Base-by-base conservation (phyloP, 2,113 vertebrate genomes). In the Pristiophorus japonicus region DNA sequence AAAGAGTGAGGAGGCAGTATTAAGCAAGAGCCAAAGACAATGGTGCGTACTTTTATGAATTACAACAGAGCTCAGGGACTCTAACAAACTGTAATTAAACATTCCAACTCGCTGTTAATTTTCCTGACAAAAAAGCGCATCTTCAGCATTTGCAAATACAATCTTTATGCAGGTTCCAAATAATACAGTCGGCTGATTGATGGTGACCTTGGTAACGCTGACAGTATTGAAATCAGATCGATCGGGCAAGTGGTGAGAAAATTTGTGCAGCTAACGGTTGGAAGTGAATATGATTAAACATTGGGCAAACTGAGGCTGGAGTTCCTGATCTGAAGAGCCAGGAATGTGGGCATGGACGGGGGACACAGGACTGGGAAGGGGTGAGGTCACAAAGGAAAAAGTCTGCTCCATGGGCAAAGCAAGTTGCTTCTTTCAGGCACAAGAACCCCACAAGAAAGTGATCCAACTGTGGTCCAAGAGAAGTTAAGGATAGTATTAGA, bases 71-170 rank as follows among this genome's bases (percentile, higher is more conserved):
- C 55, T 92, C 88, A 92, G 88, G 88, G 88, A 2, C 88, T 65
- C 59, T 92, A 92, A 92, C 88, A 92, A 92, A 92, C 88, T 92
- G 88, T 92, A 92, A 92, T 92, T 92, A 92, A 92, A 92, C 88
- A 92, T 92, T 92, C 38, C 88, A 92, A 92, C 88, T 8, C 63
- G 88, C 62, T 92, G 88, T 92, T 92, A 92, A 92, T 92, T 92
- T 92, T 92, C 88, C 88, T 65, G 88, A 65, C 88, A 65, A 92
- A 92, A 92, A 92, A 92, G n/a, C n/a, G 88, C 88, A 92, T 63
- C 88, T 92, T 92, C 88, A 92, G 88, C 88, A 65, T 65, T 38
- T 92, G 88, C 88, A 92, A 92, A 92, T 92, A 92, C 88, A 92
- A 92, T 92, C 63, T 92, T 92, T 92, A 92, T 65, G 59, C 88